Evolutionary conservation across 2,797 vertebrate species (phyloP), one percentile per base, ranked within the genome.

Genomic region (Benthosema pterotum): DNA sequence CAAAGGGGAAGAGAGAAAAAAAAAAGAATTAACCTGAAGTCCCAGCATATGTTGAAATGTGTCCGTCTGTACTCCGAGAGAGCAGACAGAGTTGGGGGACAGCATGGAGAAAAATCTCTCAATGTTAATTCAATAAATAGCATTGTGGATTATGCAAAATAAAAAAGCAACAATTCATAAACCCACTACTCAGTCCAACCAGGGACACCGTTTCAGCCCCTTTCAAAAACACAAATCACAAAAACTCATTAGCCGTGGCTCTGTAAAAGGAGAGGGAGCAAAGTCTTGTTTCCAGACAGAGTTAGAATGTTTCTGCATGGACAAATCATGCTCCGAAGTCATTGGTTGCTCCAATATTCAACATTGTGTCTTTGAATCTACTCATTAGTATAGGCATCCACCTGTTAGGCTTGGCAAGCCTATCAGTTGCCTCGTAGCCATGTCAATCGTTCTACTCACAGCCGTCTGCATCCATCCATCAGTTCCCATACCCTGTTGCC

Each of bases 111-210:
- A 80, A 88, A 73, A 85, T 90, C 88, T 90, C 90, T 91, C 84
- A 88, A 87, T 79, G 84, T 81, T 82, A 73, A 69, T 83, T 85
- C 70, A 89, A 92, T 90, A 92, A 91, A 91, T 90, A 90, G 87
- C 76, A 83, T 69, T 60, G 71, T 83, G 83, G 77, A 90, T 86
- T 86, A 87, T 84, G 86, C 69, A 72, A 83, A 83, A 83, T 77
- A 72, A 57, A 73, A 68, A 79, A 77, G 72, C 65, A 82, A 85
- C 86, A 84, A 79, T 60, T 74, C 12, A 50, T 77, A 79, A 82
- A 84, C 83, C 71, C 67, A 59, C 73, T 73, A 69, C 74, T 80
- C 63, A 67, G 61, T 82, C 88, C 72, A 69, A 84, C 72, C 71
- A 67, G 63, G 68, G 64, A 80, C 67, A 74, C 50, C 60, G 60